These are phyloP conservation scores for Tolypeutes matacus DNA, from an alignment of 2,797 vertebrate genomes.

Conservation along the genomic window DNA sequence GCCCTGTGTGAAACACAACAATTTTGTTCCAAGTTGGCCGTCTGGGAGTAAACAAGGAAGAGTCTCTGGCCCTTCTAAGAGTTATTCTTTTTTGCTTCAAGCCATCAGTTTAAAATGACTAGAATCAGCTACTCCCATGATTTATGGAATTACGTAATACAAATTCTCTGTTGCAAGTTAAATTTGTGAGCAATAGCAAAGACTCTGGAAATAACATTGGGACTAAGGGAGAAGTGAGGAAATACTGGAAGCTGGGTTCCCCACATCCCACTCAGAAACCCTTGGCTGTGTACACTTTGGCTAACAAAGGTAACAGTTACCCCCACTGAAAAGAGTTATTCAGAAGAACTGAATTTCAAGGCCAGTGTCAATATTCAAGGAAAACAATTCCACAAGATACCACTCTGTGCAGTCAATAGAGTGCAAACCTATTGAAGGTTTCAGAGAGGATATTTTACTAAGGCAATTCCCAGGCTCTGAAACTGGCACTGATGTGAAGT, in stretches of 20 bases:
- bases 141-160: slow-evolving; percentile 38
- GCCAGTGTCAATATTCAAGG: slow-evolving; percentile 3
- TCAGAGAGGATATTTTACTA: background rate
- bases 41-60: background rate
- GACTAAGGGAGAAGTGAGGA: background rate
- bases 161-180: slow-evolving; percentile 12
- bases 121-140: slow-evolving; percentile 1
- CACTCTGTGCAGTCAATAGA: background rate
- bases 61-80: background rate
- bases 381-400: background rate
- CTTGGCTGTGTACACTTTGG: background rate
- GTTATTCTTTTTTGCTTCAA: background rate
- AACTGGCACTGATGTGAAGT: background rate
- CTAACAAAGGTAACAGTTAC: background rate
- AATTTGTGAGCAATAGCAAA: slow-evolving; percentile 33
- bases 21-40: background rate
- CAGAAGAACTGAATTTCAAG: background rate
- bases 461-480: background rate
- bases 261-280: background rate
- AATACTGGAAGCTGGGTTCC: background rate
- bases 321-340: background rate
- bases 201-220: background rate
- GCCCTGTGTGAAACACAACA: background rate
- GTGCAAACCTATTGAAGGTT: background rate
- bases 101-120: background rate